Percentiles rank a stretch among this genome's conserved stretches.
Evolutionary conservation across 2,888 invertebrate species (phyloP).

Genomic region (Pristionchus exspectatus): DNA sequence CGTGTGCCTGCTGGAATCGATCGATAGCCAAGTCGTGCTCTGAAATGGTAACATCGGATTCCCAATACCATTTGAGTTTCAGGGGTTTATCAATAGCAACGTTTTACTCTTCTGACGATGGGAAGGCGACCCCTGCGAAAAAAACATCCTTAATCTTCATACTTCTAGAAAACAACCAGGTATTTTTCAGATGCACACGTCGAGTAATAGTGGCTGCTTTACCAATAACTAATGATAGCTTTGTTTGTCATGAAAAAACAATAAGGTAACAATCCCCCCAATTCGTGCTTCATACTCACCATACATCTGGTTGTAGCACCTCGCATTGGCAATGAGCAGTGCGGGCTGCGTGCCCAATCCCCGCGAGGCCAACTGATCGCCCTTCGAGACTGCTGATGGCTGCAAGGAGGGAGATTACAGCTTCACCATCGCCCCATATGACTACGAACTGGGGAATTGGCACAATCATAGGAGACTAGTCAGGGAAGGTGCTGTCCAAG

Average conservation of each 20-base stretch:
- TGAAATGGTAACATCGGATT: constrained; percentile 40
- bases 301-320: constrained; percentile 79
- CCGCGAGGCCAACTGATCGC: constrained; percentile 85
- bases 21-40: constrained; percentile 66
- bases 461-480: background rate
- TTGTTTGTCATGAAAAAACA: background rate
- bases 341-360: constrained; percentile 93
- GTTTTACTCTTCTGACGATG: background rate
- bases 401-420: constrained; percentile 81
- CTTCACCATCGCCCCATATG: background rate
- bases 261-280: background rate
- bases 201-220: background rate
- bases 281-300: constrained; percentile 49
- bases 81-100: background rate
- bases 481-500: background rate
- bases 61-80: background rate
- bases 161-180: too few relatives aligned
- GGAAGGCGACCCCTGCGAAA: too few relatives aligned
- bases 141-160: too few relatives aligned
- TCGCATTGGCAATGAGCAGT: constrained; percentile 92
- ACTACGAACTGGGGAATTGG: background rate
- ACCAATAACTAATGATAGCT: background rate
- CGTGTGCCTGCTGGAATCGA: constrained; percentile 84
- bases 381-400: constrained; percentile 91
- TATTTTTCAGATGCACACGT: background rate